Evolutionary conservation across 2,113 vertebrate genomes (phyloP).

Genomic region (Myotis yumanensis): DNA sequence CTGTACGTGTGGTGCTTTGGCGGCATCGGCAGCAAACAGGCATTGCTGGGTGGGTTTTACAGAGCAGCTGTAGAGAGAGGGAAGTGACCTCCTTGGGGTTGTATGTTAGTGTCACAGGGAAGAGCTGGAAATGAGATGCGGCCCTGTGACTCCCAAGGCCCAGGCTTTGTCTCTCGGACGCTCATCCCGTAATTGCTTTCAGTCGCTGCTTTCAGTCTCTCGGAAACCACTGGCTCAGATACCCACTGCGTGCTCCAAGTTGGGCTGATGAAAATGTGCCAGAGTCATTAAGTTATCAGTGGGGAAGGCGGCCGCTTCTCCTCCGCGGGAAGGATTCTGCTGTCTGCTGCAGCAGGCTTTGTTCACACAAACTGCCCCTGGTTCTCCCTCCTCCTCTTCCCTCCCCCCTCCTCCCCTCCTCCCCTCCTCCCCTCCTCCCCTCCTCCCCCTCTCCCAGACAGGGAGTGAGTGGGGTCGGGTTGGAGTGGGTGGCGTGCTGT

Average conservation of each 20-base stretch:
- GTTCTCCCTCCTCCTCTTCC: background rate
- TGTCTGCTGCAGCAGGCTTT: conserved; percentile 70
- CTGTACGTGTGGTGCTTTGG: background rate
- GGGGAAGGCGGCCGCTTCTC: conserved; percentile 75
- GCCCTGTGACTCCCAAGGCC: conserved; percentile 55
- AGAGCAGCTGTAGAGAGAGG: background rate
- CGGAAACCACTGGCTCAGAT: conserved; percentile 77
- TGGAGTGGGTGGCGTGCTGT: background rate
- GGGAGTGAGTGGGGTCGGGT: background rate
- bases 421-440: too few relatives aligned
- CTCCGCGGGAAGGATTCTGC: conserved; percentile 74
- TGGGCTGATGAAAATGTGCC: conserved; percentile 78
- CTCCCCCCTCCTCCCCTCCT: too few relatives aligned
- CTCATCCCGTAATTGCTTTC: conserved; percentile 74
- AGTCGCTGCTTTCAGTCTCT: conserved; percentile 65
- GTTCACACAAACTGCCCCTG: conserved; percentile 64
- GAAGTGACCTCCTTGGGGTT: background rate
- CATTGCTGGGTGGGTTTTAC: background rate
- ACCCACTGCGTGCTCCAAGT: conserved; percentile 76
- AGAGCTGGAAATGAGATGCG: conserved; percentile 50
- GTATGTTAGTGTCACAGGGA: background rate
- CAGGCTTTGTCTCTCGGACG: conserved; percentile 60
- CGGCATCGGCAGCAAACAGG: background rate
- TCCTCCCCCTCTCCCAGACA: background rate
- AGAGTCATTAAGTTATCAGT: conserved; percentile 81